A percentile compares a stretch with the other conserved stretches of the same genome.
Evolutionary conservation across 2,888 invertebrate genomes (phyloP).

Genomic region (Oligia fasciuncula): DNA sequence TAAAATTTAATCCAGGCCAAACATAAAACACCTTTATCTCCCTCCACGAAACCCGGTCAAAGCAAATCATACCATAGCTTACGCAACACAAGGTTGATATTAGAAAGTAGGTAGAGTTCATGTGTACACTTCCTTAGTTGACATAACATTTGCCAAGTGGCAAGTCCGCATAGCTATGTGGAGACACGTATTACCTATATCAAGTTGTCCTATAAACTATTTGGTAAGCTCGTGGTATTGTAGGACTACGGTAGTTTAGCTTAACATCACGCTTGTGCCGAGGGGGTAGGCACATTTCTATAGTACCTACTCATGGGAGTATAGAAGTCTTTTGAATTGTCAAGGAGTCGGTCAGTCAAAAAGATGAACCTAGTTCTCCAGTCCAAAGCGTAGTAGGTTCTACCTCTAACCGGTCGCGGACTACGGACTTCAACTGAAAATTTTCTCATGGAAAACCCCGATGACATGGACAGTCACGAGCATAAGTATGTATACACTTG

Average conservation of each 20-base stretch:
- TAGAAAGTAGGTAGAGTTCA: conserved; percentile 68
- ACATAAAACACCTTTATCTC: conserved; percentile 19
- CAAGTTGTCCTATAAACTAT: conserved; percentile 11
- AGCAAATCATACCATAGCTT: conserved; percentile 49
- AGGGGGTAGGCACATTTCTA: not conserved
- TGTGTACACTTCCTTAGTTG: conserved; percentile 62
- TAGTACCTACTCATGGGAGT: too few relatives aligned
- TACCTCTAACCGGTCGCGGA: too few relatives aligned
- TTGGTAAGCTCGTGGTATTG: not conserved
- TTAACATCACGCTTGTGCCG: not conserved
- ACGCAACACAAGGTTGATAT: conserved; percentile 61
- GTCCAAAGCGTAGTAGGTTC: too few relatives aligned
- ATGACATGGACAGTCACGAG: too few relatives aligned
- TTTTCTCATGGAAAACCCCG: not conserved
- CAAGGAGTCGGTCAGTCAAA: too few relatives aligned
- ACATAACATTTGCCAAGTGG: conserved; percentile 62
- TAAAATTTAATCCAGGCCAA: conserved; percentile 15
- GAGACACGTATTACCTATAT: conserved; percentile 52
- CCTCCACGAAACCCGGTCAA: conserved; percentile 28
- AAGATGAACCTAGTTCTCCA: too few relatives aligned
- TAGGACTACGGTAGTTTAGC: not conserved
- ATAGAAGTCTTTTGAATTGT: too few relatives aligned
- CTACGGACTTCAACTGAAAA: not conserved
- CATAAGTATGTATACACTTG: too few relatives aligned
- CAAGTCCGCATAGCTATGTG: conserved; percentile 47